phyloP scores from a whole-genome alignment of 2,888 invertebrate species.

The Thecophora atra region DNA sequence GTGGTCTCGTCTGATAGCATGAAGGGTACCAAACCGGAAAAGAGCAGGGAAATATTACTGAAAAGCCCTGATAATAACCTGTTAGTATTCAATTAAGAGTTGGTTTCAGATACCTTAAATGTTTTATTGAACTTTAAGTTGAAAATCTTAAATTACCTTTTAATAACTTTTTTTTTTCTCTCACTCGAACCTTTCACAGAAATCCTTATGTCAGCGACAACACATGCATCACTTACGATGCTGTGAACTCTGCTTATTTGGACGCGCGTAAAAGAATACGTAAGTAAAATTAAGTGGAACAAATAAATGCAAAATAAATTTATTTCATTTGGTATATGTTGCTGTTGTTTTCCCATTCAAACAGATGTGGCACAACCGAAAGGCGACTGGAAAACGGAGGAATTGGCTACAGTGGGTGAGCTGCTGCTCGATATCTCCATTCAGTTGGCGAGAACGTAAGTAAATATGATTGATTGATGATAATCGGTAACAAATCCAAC shows the following conservation, averaged over 20 bases:
- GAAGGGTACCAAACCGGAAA: background rate
- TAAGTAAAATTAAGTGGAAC: constrained; percentile 69
- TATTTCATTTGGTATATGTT: background rate
- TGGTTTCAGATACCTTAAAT: background rate
- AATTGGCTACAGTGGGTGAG: constrained; percentile 87
- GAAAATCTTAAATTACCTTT: background rate
- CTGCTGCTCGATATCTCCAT: constrained; percentile 85
- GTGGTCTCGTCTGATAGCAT: constrained; percentile 55
- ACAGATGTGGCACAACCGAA: constrained; percentile 83
- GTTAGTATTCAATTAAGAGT: background rate
- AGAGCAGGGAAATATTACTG: background rate
- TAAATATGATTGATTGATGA: constrained; percentile 46
- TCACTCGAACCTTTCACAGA: constrained; percentile 49
- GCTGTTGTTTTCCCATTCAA: background rate
- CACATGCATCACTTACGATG: constrained; percentile 89
- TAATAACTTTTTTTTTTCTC: background rate
- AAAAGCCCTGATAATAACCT: background rate
- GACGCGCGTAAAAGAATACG: constrained; percentile 88
- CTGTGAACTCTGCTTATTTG: constrained; percentile 86
- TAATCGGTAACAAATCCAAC: too few species aligned
- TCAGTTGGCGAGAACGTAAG: constrained; percentile 84
- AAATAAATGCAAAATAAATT: background rate
- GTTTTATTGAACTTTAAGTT: background rate
- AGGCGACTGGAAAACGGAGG: constrained; percentile 84
- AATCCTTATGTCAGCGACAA: constrained; percentile 71